phyloP scores from a whole-genome alignment of 1,140 invertebrate species.

The Chelonus insularis region DNA sequence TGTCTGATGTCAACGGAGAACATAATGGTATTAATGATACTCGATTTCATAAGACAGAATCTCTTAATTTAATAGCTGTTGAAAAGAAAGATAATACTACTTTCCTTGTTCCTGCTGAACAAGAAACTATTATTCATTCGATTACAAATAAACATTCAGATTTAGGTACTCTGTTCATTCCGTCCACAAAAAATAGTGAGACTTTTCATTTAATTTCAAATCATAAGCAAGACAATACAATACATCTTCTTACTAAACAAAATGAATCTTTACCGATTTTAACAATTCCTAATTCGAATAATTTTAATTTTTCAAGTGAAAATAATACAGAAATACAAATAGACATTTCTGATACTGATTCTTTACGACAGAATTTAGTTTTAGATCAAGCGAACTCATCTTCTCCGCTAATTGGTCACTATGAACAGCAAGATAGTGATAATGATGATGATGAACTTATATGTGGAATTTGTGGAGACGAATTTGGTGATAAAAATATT shows the following conservation, averaged over 20 bases:
- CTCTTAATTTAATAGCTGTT: background rate
- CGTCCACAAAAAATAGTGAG: constrained; percentile 33
- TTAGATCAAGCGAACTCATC: constrained; percentile 26
- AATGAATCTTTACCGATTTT: constrained; percentile 48
- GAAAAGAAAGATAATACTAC: constrained; percentile 23
- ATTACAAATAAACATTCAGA: constrained; percentile 28
- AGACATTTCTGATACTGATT: constrained; percentile 31
- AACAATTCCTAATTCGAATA: constrained; percentile 46
- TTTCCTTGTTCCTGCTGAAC: constrained; percentile 15
- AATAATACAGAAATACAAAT: constrained; percentile 37
- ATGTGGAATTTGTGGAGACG: constrained; percentile 54
- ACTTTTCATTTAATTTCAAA: constrained; percentile 17
- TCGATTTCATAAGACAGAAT: background rate
- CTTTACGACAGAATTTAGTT: constrained; percentile 16
- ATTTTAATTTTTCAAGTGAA: constrained; percentile 48
- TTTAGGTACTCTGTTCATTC: constrained; percentile 37
- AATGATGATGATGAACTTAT: constrained; percentile 41
- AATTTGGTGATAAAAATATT: constrained; percentile 48
- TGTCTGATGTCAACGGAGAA: constrained; percentile 31
- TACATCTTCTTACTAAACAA: constrained; percentile 49
- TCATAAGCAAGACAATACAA: constrained; percentile 29
- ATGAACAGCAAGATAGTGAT: constrained; percentile 32
- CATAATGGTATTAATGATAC: constrained; percentile 5
- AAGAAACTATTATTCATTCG: constrained; percentile 23
- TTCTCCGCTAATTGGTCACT: constrained; percentile 26